Base-by-base conservation (phyloP, 2,797 vertebrate genomes). In the Triplophysa bombifrons region DNA sequence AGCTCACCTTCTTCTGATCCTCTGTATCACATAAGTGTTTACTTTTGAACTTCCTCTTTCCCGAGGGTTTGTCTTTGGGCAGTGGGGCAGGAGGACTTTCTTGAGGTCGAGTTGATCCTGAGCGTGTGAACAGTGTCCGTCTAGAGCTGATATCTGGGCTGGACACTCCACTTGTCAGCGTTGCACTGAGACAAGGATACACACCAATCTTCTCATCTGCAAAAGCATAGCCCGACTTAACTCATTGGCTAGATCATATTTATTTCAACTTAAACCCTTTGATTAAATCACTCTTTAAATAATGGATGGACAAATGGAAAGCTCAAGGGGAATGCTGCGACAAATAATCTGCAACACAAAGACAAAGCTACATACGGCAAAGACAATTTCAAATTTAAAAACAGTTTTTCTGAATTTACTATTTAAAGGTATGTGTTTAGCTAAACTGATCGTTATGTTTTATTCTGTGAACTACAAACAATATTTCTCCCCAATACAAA, bases 21-120 rank as follows among this genome's bases (percentile, higher is more conserved):
- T 90, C 88, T 2, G 76, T 70, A 78, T 94, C 95, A 76, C 93
- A 87, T 76, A 98, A 86, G 88, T 99, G 97, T 85, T 99, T 99
- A 90, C 96, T 98, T 92, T 99, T 99, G 91, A 97, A 99, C 89
- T 99, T 99, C 85, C 98, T 95, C 88, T 99, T 99, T 88, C 98
- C 98, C 58, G 97, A 93, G 71, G 98, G 98, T 85, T 99, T 99
- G 88, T 98, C 95, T 16, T 85, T 89, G 84, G 89, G 88, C 84
- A 96, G 95, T 17, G 93, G 91, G 71, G 88, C 89, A 0, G 90
- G 84, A 78, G 94, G 92, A 0, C 91, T 90, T 80, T 95, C 95
- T 81, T 94, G 89, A 75, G 90, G 90, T 73, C 92, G 92, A 38
- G 86, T 72, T 0, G 90, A 88, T 46, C 93, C 93, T 0, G 92